Evolutionary conservation across 1,140 invertebrate species (phyloP).

Genomic region (Uloborus diversus): DNA sequence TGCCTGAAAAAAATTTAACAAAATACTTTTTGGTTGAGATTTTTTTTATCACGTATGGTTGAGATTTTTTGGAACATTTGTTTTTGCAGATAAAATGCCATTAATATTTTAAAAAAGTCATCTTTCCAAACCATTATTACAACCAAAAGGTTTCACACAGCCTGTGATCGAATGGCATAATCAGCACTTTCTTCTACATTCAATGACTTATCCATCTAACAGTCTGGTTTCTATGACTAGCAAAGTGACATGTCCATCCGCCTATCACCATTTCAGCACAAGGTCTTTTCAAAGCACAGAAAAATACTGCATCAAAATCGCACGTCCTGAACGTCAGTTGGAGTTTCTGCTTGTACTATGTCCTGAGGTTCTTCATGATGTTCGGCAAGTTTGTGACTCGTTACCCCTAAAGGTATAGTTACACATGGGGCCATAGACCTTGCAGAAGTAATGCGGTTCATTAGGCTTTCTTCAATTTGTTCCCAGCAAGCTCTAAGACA

Average conservation of each 20-base stretch:
- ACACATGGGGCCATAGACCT: background rate
- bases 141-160: too few species aligned
- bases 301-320: constrained; percentile 7
- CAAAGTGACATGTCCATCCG: constrained; percentile 16
- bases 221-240: constrained; percentile 51
- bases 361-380: constrained; percentile 29
- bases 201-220: constrained; percentile 11
- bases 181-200: too few species aligned
- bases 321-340: constrained; percentile 7
- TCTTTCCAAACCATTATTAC: too few species aligned
- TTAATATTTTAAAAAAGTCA: too few species aligned
- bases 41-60: too few species aligned
- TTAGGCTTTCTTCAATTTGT: constrained; percentile 46
- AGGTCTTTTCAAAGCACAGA: background rate
- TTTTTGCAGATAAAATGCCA: too few species aligned
- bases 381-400: constrained; percentile 46
- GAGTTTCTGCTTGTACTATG: constrained; percentile 27
- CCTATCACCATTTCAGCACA: background rate
- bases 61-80: too few species aligned
- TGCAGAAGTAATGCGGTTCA: constrained; percentile 28
- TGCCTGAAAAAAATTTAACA: too few species aligned
- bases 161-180: too few species aligned
- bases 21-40: too few species aligned
- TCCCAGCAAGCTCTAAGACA: constrained; percentile 48
- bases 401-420: constrained; percentile 4